Evolutionary conservation across 2,113 vertebrate genomes (phyloP).

Genomic region (Heterochromis multidens): DNA sequence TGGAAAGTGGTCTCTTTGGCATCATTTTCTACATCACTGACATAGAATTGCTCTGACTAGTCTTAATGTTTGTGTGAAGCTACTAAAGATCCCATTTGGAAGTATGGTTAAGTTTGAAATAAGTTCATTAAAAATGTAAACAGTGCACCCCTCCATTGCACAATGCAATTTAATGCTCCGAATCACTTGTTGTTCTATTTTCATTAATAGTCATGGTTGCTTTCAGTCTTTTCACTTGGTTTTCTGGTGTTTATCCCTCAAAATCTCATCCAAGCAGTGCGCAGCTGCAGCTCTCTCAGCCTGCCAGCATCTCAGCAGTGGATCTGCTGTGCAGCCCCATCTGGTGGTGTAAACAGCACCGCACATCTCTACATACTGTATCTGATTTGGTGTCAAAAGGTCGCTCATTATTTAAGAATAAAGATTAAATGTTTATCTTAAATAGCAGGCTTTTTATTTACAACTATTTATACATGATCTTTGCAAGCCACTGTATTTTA

Average conservation of each 20-base stretch:
- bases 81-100: neutral
- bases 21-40: neutral
- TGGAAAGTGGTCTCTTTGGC: neutral
- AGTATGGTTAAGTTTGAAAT: neutral
- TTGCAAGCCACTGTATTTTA: too few species aligned
- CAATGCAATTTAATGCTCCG: neutral
- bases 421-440: neutral
- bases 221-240: neutral
- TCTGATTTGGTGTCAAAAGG: neutral
- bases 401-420: neutral
- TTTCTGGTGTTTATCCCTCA: conserved; percentile 5
- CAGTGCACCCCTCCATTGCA: neutral
- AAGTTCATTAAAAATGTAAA: neutral
- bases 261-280: neutral
- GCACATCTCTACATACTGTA: neutral
- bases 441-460: too few species aligned
- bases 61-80: neutral
- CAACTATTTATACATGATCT: neutral
- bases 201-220: neutral
- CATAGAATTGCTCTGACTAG: neutral
- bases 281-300: neutral
- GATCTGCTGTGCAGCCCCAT: conserved; percentile 32
- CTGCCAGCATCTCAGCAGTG: neutral
- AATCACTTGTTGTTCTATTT: neutral
- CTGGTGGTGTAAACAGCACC: conserved; percentile 36